Conservation (phyloP, 2,888 invertebrate genomes). For the Hololepta plana region DNA sequence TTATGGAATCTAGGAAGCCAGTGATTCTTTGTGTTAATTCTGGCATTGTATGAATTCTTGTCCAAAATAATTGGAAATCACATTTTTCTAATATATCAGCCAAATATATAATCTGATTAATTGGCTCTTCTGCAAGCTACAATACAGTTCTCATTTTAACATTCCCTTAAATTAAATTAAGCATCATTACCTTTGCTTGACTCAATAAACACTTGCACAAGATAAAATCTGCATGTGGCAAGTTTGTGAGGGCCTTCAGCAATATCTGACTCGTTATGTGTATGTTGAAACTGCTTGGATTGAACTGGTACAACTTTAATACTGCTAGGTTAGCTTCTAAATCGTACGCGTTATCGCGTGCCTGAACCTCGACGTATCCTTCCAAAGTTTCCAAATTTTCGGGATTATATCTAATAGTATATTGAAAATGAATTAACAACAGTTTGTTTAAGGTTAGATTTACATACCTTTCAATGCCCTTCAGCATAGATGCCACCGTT, state of each 20-base stretch:
- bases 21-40: constrained; percentile 60
- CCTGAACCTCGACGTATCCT: constrained; percentile 84
- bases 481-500: constrained; percentile 70
- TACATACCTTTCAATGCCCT: constrained; percentile 76
- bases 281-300: constrained; percentile 69
- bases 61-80: constrained; percentile 86
- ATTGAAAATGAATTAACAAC: not conserved
- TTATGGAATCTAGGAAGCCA: constrained; percentile 87
- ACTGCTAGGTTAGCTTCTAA: constrained; percentile 94
- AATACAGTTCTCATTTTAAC: constrained; percentile 9
- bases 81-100: constrained; percentile 87
- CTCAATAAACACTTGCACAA: constrained; percentile 92
- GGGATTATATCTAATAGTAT: constrained; percentile 72
- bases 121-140: constrained; percentile 68
- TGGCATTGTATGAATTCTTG: constrained; percentile 53
- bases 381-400: constrained; percentile 83
- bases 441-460: not conserved
- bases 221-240: constrained; percentile 95
- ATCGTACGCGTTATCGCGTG: constrained; percentile 85
- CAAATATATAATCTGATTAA: constrained; percentile 72
- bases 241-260: constrained; percentile 87
- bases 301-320: constrained; percentile 91
- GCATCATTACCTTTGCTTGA: constrained; percentile 39
- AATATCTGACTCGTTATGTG: constrained; percentile 79
- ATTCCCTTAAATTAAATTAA: constrained; percentile 1